Conservation (phyloP, 2,797 vertebrate species). For the Myotis planiceps region DNA sequence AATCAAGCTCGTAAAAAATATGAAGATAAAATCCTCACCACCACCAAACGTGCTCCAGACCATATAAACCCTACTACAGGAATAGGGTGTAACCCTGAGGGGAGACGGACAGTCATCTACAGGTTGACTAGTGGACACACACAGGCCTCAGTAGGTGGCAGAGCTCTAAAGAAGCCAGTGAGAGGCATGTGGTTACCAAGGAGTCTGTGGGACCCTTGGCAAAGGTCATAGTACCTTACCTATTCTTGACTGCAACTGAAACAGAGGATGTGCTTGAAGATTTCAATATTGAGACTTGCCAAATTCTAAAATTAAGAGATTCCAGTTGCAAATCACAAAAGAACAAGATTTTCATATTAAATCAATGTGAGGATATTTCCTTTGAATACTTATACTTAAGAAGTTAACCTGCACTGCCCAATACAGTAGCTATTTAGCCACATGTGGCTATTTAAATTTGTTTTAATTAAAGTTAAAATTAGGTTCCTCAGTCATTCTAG, state of each 20-base stretch:
- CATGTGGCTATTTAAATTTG: background rate
- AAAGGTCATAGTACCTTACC: background rate
- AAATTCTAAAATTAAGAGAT: constrained; percentile 41
- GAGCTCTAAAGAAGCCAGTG: background rate
- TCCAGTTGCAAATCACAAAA: background rate
- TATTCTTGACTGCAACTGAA: background rate
- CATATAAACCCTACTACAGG: background rate
- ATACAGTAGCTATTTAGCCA: background rate
- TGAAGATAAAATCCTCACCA: background rate
- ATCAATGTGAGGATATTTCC: constrained; percentile 10
- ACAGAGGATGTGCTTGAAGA: background rate
- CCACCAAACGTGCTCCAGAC: background rate
- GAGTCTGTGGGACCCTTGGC: background rate
- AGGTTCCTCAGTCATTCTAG: background rate
- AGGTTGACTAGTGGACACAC: background rate
- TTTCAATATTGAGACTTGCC: background rate
- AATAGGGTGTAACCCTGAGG: background rate
- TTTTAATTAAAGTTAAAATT: constrained; percentile 31
- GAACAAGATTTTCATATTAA: background rate
- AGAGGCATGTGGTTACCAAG: background rate
- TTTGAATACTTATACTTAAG: background rate
- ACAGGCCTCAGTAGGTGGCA: background rate
- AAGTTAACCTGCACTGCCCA: background rate
- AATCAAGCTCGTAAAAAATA: background rate
- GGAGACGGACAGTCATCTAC: background rate